A percentile compares a stretch with the other conserved stretches of the same genome.
Conservation (phyloP, 2,113 vertebrate species). For the Centropus bengalensis region DNA sequence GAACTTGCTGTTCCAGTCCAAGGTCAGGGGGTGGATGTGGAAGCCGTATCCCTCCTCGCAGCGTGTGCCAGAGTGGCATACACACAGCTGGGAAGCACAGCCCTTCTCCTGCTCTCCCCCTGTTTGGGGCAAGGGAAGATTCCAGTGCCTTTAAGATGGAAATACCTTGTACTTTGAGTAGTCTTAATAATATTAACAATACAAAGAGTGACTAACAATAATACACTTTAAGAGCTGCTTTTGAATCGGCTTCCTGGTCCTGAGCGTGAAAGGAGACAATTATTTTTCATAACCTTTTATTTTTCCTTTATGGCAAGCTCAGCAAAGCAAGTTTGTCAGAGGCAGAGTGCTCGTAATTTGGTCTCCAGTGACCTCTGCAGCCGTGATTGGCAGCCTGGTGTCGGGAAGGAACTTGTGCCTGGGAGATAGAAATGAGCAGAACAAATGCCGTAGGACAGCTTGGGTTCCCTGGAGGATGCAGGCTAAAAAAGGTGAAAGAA, state of each 20-base stretch:
- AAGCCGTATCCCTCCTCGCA: background rate
- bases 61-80: accelerated
- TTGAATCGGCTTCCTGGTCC: background rate
- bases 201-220: background rate
- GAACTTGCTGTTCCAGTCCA: background rate
- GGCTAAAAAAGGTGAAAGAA: constrained; percentile 63
- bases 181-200: background rate
- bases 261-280: constrained; percentile 23
- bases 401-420: constrained; percentile 49
- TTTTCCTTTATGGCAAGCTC: constrained; percentile 57
- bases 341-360: constrained; percentile 62
- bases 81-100: background rate
- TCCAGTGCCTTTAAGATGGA: background rate
- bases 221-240: background rate
- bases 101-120: background rate
- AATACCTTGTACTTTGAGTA: background rate
- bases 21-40: background rate
- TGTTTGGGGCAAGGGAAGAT: background rate
- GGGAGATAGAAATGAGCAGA: constrained; percentile 66
- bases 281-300: constrained; percentile 58
- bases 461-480: constrained; percentile 46
- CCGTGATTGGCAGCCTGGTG: constrained; percentile 70
- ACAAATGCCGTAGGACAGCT: constrained; percentile 75
- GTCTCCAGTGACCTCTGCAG: constrained; percentile 68
- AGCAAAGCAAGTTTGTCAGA: constrained; percentile 63